Conservation (phyloP, 2,797 vertebrate species). For the Pterois miles region DNA sequence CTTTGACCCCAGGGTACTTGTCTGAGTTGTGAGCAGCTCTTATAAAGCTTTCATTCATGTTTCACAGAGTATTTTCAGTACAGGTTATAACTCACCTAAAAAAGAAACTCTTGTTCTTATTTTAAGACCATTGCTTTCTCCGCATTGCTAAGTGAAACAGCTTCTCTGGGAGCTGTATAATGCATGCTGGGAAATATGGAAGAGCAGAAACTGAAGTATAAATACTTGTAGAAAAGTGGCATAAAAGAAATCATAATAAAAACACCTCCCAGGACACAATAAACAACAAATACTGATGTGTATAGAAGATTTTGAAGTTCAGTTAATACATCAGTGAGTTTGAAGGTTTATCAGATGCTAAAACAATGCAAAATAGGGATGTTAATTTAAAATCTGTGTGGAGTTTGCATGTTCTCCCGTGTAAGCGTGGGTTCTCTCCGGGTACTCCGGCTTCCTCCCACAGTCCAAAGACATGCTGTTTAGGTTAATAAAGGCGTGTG, state of each 20-base stretch:
- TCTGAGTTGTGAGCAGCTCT: neutral
- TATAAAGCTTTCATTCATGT: slow-evolving; percentile 2
- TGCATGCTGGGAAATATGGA: neutral
- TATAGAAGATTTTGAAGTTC: neutral
- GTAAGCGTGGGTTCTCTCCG: no score
- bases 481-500: no score
- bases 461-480: no score
- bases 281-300: neutral
- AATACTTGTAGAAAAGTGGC: neutral
- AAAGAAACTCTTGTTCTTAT: neutral
- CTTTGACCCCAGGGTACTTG: neutral
- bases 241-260: neutral
- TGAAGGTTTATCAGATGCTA: neutral
- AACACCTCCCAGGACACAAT: neutral
- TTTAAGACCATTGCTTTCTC: neutral
- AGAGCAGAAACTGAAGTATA: neutral
- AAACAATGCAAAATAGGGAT: neutral
- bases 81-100: neutral
- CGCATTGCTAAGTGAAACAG: neutral
- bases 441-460: no score
- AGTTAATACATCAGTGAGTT: neutral
- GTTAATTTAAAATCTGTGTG: no score
- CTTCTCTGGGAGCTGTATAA: neutral
- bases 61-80: neutral
- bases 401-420: no score